Evolutionary conservation across 2,797 vertebrate species (phyloP).

Genomic region (Mormyrops boulengeri): DNA sequence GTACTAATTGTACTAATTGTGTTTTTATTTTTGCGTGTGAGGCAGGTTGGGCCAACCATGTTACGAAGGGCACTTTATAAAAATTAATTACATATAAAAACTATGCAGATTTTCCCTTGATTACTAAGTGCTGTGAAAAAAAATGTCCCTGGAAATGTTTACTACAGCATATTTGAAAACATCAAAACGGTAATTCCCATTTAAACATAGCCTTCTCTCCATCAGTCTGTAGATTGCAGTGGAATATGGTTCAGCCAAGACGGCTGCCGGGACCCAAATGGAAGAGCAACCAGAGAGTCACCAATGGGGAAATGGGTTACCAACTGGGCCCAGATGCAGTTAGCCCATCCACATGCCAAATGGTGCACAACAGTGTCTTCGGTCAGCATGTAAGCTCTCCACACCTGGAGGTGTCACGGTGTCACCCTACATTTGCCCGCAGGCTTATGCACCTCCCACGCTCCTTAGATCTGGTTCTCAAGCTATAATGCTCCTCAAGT

Average conservation of each 20-base stretch:
- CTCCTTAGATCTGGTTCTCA: neutral
- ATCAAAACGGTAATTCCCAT: neutral
- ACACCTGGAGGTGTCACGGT: neutral
- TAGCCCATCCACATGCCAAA: neutral
- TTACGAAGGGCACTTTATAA: neutral
- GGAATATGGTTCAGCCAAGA: neutral
- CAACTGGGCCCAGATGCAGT: neutral
- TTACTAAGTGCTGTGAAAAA: neutral
- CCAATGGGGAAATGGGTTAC: neutral
- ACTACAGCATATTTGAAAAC: neutral
- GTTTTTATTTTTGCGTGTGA: neutral
- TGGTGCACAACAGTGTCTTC: neutral
- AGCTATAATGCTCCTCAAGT: neutral
- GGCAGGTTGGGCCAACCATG: neutral
- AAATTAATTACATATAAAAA: neutral
- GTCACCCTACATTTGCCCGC: neutral
- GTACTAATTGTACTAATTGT: neutral
- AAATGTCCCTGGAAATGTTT: neutral
- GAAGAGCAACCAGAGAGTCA: neutral
- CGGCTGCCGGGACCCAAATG: neutral
- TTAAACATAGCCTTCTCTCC: neutral
- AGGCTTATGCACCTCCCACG: neutral
- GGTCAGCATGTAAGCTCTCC: neutral
- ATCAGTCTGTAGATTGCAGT: neutral
- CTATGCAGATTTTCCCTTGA: neutral